These are phyloP conservation scores for Acanthoscelides obtectus DNA, from an alignment of 2,888 invertebrate genomes.

Conservation along the genomic window DNA sequence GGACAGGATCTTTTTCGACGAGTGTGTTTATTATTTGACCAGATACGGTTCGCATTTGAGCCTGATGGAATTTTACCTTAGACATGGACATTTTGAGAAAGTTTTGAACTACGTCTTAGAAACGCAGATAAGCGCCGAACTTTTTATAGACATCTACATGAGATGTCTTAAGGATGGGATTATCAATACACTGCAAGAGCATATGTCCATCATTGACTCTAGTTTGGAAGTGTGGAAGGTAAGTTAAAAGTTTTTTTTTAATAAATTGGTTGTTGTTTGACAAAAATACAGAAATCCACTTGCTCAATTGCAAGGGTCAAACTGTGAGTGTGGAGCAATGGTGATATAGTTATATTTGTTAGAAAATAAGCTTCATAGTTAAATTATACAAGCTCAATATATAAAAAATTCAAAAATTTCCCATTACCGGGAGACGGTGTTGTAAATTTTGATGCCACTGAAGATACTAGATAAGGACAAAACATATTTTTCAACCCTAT, in stretches of 20 bases:
- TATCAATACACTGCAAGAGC: conserved; percentile 56
- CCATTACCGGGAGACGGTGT: no score
- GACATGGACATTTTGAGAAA: conserved; percentile 63
- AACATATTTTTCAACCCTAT: no score
- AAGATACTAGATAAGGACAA: no score
- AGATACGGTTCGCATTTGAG: conserved; percentile 74
- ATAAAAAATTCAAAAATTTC: no score
- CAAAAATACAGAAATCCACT: no score
- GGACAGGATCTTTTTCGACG: conserved; percentile 62
- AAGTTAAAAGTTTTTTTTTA: conserved; percentile 5
- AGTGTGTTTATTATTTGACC: conserved; percentile 76
- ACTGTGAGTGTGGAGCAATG: no score
- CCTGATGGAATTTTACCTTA: conserved; percentile 70
- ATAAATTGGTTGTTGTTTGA: no score
- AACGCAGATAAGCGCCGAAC: conserved; percentile 62
- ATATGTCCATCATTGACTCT: conserved; percentile 62
- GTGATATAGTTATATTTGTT: no score
- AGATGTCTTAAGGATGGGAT: conserved; percentile 62
- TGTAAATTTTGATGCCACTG: no score
- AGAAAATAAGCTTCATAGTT: no score
- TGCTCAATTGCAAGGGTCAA: no score
- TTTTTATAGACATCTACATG: conserved; percentile 72
- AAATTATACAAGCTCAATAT: no score
- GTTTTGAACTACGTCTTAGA: conserved; percentile 68
- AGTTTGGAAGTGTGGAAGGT: conserved; percentile 68